phyloP scores from a whole-genome alignment of 92 coral and sea anemone species.

The Porites cylindrica region DNA sequence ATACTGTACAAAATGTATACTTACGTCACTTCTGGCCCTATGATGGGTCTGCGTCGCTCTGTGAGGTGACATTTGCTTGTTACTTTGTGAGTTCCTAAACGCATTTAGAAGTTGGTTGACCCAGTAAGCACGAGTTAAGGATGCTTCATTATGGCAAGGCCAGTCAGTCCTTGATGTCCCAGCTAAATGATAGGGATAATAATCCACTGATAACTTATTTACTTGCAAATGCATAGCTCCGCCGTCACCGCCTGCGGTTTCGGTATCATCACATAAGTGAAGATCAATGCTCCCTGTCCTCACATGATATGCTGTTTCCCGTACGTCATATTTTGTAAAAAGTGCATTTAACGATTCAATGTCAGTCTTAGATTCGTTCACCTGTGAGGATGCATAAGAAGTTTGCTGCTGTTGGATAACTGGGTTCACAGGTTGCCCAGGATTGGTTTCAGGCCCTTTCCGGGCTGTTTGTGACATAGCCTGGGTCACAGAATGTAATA shows the following conservation, averaged over 20 bases:
- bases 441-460: conserved; percentile 69
- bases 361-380: conserved; percentile 62
- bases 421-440: conserved; percentile 64
- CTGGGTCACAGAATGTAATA: conserved; percentile 82
- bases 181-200: conserved; percentile 96
- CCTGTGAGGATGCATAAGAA: conserved; percentile 50
- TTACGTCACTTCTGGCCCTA: conserved; percentile 66
- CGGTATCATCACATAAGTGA: conserved; percentile 93
- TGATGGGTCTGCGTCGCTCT: conserved; percentile 39
- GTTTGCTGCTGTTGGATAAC: conserved; percentile 62
- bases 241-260: conserved; percentile 57
- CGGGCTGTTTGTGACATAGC: conserved; percentile 65
- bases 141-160: conserved; percentile 97
- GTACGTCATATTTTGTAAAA: conserved; percentile 84
- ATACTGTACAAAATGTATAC: background rate
- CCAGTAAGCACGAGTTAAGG: conserved; percentile 96
- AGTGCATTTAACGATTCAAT: conserved; percentile 60
- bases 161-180: conserved; percentile 93
- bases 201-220: conserved; percentile 87
- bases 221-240: conserved; percentile 97
- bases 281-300: conserved; percentile 92
- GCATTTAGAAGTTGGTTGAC: conserved; percentile 86
- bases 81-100: conserved; percentile 83
- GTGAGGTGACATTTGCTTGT: conserved; percentile 48
- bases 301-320: conserved; percentile 90